phyloP scores from a whole-genome alignment of 2,797 vertebrate species.

The Anniella stebbinsi region DNA sequence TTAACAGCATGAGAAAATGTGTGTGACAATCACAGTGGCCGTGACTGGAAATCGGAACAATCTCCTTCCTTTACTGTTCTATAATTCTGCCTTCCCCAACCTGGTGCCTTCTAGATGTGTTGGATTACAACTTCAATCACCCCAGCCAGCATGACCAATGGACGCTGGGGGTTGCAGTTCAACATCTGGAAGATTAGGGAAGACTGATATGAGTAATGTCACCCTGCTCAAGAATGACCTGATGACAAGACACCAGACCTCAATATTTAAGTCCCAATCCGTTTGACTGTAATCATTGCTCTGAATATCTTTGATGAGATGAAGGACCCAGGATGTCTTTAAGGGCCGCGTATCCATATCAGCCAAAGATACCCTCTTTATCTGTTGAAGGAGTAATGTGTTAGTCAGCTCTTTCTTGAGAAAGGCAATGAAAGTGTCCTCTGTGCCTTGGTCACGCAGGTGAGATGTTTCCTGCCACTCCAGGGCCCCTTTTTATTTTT shows the following conservation, averaged over 20 bases:
- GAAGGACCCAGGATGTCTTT: neutral
- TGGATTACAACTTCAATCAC: neutral
- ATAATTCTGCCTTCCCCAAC: neutral
- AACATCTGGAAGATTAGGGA: neutral
- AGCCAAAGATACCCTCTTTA: neutral
- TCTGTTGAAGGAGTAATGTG: neutral
- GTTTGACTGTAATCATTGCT: neutral
- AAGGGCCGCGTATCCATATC: neutral
- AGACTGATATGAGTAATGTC: neutral
- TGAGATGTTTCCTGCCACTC: neutral
- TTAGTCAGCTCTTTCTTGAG: neutral
- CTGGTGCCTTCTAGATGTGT: neutral
- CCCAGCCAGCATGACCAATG: neutral
- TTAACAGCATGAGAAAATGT: neutral
- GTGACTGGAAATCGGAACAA: neutral
- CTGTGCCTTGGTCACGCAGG: neutral
- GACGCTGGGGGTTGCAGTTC: neutral
- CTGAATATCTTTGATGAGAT: neutral
- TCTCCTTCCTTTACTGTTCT: neutral
- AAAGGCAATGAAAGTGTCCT: neutral
- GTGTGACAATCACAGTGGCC: neutral
- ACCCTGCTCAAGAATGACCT: neutral
- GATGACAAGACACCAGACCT: neutral
- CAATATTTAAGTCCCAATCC: neutral
- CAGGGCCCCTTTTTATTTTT: constrained; percentile 58